These are phyloP conservation scores for Malaclemys terrapin DNA, from an alignment of 2,113 vertebrate species.

Conservation along the genomic window DNA sequence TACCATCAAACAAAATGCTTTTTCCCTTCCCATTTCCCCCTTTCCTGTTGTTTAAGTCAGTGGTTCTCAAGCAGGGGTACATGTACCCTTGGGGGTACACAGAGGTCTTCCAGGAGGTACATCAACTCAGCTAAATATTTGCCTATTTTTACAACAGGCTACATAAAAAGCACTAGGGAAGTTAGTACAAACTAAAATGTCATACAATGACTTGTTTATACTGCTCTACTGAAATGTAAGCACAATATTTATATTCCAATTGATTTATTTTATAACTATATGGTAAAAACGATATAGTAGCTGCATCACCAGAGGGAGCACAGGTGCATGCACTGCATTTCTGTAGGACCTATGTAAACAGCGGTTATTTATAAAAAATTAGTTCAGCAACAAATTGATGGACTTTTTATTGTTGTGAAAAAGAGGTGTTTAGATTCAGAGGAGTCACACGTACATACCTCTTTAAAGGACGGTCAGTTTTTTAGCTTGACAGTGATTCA, in stretches of 20 bases:
- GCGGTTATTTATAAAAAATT: neutral
- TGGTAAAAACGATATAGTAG: neutral
- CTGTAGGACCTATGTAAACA: neutral
- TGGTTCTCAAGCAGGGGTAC: no score
- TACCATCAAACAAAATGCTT: neutral
- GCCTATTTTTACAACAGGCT: no score
- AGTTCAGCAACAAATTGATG: constrained; percentile 35
- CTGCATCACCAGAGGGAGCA: neutral
- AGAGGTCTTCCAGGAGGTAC: no score
- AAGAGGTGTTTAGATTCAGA: neutral
- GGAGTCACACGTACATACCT: neutral
- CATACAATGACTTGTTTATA: no score
- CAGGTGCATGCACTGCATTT: neutral
- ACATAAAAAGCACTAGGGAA: no score
- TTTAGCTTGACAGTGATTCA: constrained; percentile 27
- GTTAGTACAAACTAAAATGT: no score
- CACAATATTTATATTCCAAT: no score
- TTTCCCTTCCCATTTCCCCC: neutral
- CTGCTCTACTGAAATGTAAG: no score
- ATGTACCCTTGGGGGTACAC: no score
- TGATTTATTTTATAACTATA: no score
- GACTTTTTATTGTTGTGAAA: neutral
- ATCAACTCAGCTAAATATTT: no score
- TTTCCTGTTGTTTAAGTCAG: neutral
- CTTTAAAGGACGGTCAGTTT: constrained; percentile 42